Evolutionary conservation across 2,888 invertebrate genomes (phyloP), one percentile per base, ranked within the genome.

Genomic region (Cyrtodaria siliqua): DNA sequence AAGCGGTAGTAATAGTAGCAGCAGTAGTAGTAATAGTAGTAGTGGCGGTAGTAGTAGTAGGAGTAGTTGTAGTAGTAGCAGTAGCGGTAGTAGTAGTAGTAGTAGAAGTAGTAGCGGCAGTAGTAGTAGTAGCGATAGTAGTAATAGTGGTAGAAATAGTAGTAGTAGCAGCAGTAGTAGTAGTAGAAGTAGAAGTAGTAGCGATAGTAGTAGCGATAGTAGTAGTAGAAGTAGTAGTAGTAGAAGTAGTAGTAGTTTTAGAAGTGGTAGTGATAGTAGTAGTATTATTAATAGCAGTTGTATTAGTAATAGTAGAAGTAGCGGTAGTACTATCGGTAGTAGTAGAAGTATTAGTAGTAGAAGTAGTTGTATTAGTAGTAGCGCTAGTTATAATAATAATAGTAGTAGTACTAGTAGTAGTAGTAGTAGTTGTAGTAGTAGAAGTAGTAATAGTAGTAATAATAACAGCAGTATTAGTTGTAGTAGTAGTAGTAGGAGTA

Each of bases 401-500:
- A 23, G 52, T 52, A 52, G 52, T 52, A 52, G 20, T 52, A 20
- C 6, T 23, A 52, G 52, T 23, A 8, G 16, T 23, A 52, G 52
- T 52, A 23, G 52, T 23, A 52, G 52, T 52, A 8, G 6, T 52
- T 20, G 52, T 52, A 3, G 16, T 23, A 52, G 52, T 52, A 18
- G 52, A 6, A 52, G 52, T 4, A 23, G 52, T 52, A 52, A 23
- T 49, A 52, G 52, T 24, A 20, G 26, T 23, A 52, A 23, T 24
- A 9, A 18, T 23, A 52, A 23, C 6, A 23, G 52, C 6, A 52
- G 52, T 52, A 23, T 2, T 20, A 52, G 16, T 52, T 8, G 26
- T 23, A 52, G 52, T 23, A 52, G 52, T 52, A 52, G 52, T 52
- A 52, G 20, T 52, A 52, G 20, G 9, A 52, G 52, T 52, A 52